phyloP scores from a whole-genome alignment of 2,113 vertebrate genomes.

The Callipepla squamata region DNA sequence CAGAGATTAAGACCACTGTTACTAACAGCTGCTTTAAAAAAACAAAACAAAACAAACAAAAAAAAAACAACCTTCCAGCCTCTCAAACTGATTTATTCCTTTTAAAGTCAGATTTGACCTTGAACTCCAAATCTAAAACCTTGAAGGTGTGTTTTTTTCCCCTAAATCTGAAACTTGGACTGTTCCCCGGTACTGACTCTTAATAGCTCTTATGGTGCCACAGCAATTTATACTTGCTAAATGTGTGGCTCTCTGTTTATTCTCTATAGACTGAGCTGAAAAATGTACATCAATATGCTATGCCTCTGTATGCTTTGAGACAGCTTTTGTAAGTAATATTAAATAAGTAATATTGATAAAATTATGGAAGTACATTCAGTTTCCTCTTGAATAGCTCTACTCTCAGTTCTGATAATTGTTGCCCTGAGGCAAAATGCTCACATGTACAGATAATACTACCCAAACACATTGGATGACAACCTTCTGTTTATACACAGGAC shows the following conservation, averaged over 20 bases:
- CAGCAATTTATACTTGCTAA: background rate
- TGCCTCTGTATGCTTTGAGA: background rate
- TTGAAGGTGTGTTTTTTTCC: background rate
- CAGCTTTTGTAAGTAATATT: background rate
- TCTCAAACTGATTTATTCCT: background rate
- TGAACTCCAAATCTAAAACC: background rate
- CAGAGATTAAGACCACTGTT: background rate
- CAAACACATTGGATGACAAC: background rate
- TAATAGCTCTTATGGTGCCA: background rate
- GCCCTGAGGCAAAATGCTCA: background rate
- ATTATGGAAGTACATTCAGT: background rate
- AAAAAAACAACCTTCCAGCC: background rate
- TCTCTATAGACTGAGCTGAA: background rate
- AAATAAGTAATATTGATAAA: background rate
- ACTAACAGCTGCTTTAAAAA: background rate
- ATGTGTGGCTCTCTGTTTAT: background rate
- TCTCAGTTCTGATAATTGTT: background rate
- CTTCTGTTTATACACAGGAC: background rate
- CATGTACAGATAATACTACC: background rate
- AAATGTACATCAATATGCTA: rapidly evolving
- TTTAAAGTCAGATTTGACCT: background rate
- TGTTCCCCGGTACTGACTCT: background rate
- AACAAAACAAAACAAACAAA: background rate
- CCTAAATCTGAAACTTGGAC: background rate
- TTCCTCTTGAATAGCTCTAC: background rate